These are phyloP conservation scores for Tricholaema leucomelas DNA, from an alignment of 2,113 vertebrate species.

Conservation along the genomic window DNA sequence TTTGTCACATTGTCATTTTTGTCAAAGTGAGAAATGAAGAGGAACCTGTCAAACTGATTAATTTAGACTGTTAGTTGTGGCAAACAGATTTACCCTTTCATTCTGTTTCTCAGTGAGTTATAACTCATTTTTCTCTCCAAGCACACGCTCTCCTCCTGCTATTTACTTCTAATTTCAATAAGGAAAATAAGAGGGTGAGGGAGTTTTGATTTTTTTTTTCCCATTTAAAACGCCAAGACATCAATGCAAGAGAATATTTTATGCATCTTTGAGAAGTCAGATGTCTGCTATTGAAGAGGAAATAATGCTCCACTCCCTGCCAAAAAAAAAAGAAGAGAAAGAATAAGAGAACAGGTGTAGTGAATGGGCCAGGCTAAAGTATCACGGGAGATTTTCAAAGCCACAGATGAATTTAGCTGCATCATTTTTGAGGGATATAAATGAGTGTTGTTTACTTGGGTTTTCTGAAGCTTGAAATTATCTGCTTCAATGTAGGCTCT, in stretches of 20 bases:
- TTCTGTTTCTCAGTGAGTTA: not conserved
- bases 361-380: not conserved
- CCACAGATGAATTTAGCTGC: not conserved
- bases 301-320: not conserved
- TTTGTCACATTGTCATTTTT: not conserved
- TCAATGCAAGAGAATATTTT: slow-evolving; percentile 21
- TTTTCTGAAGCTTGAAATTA: slow-evolving; percentile 15
- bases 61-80: not conserved
- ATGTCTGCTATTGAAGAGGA: not conserved
- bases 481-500: not conserved
- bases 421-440: not conserved
- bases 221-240: not conserved
- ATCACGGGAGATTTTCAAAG: not conserved
- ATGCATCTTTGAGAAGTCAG: not conserved
- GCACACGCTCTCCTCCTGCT: not conserved
- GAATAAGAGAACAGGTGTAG: not conserved
- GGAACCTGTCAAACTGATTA: not conserved
- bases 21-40: not conserved
- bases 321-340: not conserved
- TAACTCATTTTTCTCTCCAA: not conserved
- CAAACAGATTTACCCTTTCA: not conserved
- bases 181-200: not conserved
- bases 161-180: not conserved
- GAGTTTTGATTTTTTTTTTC: not conserved
- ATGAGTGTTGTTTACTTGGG: not conserved